Evolutionary conservation across 2,888 invertebrate genomes (phyloP), one percentile per base, ranked within the genome.

Genomic region (Mamestra brassicae): DNA sequence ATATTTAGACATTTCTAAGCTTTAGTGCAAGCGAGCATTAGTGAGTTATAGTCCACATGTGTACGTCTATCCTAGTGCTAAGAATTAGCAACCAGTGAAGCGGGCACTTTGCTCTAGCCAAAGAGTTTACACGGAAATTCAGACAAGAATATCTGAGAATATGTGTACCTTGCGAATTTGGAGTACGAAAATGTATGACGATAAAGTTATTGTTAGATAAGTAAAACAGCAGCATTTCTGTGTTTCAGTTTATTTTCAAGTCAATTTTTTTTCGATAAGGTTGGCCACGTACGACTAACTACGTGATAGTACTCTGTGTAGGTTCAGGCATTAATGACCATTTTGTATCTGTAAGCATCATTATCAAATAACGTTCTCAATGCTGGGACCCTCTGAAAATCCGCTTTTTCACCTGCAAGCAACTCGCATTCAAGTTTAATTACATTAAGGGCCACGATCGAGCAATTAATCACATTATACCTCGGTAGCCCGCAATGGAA

Each of bases 41-140:
- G 36, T 73, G 61, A 61, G 15, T 38, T 38, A 38, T 38, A 38
- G 38, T 54, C 15, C 11, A 42, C 50, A 74, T n/a, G 36, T n/a
- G 13, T 26, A 63, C 52, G 55, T 57, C 34, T 45, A 60, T 47
- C 61, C 26, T 47, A 42, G 66, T 52, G n/a, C 55, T 71, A 61
- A 67, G 60, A 50, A 45, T 54, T 65, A 61, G 62, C 38, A 52
- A 68, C 65, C 52, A 55, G 60, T 11, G 13, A 3, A 52, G 26
- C 42, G 47, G 60, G 61, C 61, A 66, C 62, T 83, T 60, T 67
- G 83, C 70, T 62, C 10, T 58, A 67, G 60, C 36, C n/a, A n/a
- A 67, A 34, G 26, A 36, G 64, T 57, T 68, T 3, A 15, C n/a
- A 26, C 57, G 17, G 52, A 65, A 68, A 68, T 71, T 68, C 57